Evolutionary conservation across 2,113 vertebrate species (phyloP), one percentile per base, ranked within the genome.

Genomic region (Coregonus clupeaformis): DNA sequence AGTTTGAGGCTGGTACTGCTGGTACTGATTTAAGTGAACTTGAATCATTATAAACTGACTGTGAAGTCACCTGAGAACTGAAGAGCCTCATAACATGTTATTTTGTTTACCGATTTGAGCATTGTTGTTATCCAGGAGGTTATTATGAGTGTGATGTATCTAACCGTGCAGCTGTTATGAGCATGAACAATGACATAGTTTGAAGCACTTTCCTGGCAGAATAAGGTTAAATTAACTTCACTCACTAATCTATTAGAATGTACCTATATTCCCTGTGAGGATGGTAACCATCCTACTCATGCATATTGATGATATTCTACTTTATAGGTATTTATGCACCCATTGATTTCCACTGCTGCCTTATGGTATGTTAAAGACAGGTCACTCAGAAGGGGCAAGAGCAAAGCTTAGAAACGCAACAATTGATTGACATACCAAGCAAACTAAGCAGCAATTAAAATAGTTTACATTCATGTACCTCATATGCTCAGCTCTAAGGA

Each of bases 31-130:
- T 2, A 36, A 68, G 73, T 73, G 65, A 49, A 68, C n/a, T 69
- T 27, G 47, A n/a, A 64, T 71, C 11, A 60, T 42, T 42, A 42
- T 2, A 11, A 42, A 42, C 36, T 42, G 78, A 76, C 77, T 80
- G 76, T 84, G 82, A 85, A 79, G 68, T 72, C 36, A 60, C 57
- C 57, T 60, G 14, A 76, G 59, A 73, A 29, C 4, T 11, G 66
- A 22, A 18, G 47, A 55, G 25, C 57, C 57, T 60, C n/a, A 60
- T 9, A 60, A 3, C 16, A n/a, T 24, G n/a, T 60, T 25, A 73
- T 69, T 24, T 65, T 77, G 60, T 79, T 80, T 64, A 36, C 55
- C n/a, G 1, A 78, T 70, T 70, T 42, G 36, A 42, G 36, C 9
- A 3, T 42, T 42, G 36, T 42, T 42, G 36, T 11, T 42, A 7